These are phyloP conservation scores for Typhlichthys eigenmanni DNA, from an alignment of 2,797 vertebrate genomes.

Conservation along the genomic window DNA sequence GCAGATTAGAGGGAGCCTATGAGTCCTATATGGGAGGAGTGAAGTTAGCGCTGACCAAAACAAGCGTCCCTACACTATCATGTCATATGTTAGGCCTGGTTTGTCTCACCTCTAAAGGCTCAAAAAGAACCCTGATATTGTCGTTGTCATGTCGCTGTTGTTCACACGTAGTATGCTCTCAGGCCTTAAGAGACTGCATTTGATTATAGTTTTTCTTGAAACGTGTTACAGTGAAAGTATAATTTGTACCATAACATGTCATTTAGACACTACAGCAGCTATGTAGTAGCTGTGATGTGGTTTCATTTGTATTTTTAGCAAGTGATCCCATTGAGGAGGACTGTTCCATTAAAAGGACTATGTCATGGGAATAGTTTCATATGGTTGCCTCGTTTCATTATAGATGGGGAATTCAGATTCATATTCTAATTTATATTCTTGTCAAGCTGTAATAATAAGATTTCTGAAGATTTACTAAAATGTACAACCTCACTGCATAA, in stretches of 20 bases:
- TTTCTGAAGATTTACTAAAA: slow-evolving; percentile 3
- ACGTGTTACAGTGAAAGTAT: slow-evolving; percentile 4
- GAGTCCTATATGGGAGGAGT: not conserved
- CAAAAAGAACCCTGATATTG: not conserved
- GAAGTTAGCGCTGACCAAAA: not conserved
- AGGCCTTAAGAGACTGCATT: not conserved
- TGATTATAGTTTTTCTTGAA: slow-evolving; percentile 9
- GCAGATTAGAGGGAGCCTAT: too few species aligned
- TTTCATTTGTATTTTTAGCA: slow-evolving; percentile 58
- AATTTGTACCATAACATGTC: slow-evolving; percentile 20
- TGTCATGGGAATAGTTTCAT: slow-evolving; percentile 42
- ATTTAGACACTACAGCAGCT: slow-evolving; percentile 31
- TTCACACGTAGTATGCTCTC: slow-evolving; percentile 13
- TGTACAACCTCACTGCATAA: too few species aligned
- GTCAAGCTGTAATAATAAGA: not conserved
- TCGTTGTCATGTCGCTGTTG: not conserved
- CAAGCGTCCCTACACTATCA: too few species aligned
- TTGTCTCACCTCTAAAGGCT: not conserved
- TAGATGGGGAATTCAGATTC: slow-evolving; percentile 24
- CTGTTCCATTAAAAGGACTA: slow-evolving; percentile 47
- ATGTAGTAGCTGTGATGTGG: slow-evolving; percentile 47
- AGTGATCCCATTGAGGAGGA: slow-evolving; percentile 39
- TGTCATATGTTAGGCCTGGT: too few species aligned
- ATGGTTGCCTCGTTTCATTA: slow-evolving; percentile 20
- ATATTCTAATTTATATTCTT: slow-evolving; percentile 26